Base-by-base conservation (phyloP, 2,888 invertebrate species). In the Lasioglossum morio region DNA sequence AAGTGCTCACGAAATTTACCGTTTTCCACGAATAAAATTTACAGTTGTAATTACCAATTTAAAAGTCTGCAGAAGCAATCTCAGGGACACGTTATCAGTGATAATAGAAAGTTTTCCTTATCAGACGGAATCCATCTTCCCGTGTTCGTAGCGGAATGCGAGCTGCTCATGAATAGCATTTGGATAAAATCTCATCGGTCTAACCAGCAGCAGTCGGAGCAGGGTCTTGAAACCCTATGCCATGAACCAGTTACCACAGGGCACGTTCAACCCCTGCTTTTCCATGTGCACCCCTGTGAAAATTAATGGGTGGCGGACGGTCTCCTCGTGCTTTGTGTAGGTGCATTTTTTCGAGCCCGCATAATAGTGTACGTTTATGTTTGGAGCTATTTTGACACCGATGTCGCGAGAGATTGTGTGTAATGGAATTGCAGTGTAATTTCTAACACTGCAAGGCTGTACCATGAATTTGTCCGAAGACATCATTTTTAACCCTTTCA, bases 151-250 rank as follows among this genome's bases (percentile, higher is more conserved):
- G 74, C 60, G 76, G 81, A 81, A 81, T 84, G 83, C 88, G 83
- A 80, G 86, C 75, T 77, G 63, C 88, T 94, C 93, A 93, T 93
- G 93, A 94, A 94, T 93, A 93, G 89, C 92, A 93, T 94, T 94
- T 92, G 92, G 92, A 94, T 94, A 94, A 92, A 93, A 94, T 93
- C 93, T 94, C 93, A 92, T 94, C 91, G 89, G 91, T 90, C 82
- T 90, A 91, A 84, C 87, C 87, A 85, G 72, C 87, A 85, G 72
- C 87, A 81, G 82, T 82, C 87, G 78, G 85, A 85, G 88, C 82
- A 80, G 88, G 91, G 91, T 86, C 78, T 82, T 40, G 78, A 77
- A 87, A 81, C 81, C 86, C 82, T 70, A 82, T 43, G 53, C 82
- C 77, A 77, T 72, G 78, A 69, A 82, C 78, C 88, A 86, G 87